Evolutionary conservation across 2,888 invertebrate species (phyloP).

Genomic region (Lochmaea crataegi): DNA sequence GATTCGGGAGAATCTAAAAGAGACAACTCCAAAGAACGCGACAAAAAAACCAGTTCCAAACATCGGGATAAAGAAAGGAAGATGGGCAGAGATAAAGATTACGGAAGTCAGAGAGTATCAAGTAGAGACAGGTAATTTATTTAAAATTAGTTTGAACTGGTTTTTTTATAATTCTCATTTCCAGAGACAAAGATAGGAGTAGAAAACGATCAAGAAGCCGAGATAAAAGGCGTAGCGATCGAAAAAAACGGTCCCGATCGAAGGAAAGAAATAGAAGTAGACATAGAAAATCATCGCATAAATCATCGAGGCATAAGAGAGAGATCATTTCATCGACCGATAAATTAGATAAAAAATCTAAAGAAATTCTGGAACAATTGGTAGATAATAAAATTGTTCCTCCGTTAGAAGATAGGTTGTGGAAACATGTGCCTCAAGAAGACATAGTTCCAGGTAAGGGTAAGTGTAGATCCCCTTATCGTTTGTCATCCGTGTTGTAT

Average conservation of each 20-base stretch:
- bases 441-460: conserved; percentile 60
- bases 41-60: conserved; percentile 51
- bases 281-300: conserved; percentile 60
- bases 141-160: no score
- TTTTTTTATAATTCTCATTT: not conserved
- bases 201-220: conserved; percentile 59
- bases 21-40: conserved; percentile 49
- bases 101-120: conserved; percentile 51
- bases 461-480: conserved; percentile 36
- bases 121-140: conserved; percentile 48
- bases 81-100: conserved; percentile 52
- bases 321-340: conserved; percentile 57
- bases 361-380: conserved; percentile 64
- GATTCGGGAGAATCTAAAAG: conserved; percentile 51
- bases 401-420: conserved; percentile 67
- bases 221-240: conserved; percentile 49
- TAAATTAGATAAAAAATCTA: conserved; percentile 63
- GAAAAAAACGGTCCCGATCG: conserved; percentile 45
- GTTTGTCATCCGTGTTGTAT: conserved; percentile 14
- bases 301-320: conserved; percentile 62
- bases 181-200: conserved; percentile 51
- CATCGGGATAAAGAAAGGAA: conserved; percentile 50
- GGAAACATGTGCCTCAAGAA: conserved; percentile 67
- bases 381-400: conserved; percentile 65
- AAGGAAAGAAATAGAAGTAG: conserved; percentile 54